These are phyloP conservation scores for Condylura cristata DNA, from an alignment of 2,113 vertebrate genomes.

Conservation along the genomic window DNA sequence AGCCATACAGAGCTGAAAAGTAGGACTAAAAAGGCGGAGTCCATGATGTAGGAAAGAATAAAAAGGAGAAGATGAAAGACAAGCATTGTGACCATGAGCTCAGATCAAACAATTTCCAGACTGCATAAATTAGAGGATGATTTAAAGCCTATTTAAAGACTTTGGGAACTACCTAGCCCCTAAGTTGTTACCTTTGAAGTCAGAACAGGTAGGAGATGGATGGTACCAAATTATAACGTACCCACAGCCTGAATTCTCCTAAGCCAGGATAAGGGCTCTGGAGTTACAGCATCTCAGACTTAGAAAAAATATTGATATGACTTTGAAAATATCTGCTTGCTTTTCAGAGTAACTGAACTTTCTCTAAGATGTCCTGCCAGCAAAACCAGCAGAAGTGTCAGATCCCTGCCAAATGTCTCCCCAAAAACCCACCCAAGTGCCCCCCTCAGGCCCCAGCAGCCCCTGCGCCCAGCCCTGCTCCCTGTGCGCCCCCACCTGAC, in stretches of 20 bases:
- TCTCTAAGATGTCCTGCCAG: conserved; percentile 61
- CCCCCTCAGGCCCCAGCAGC: neutral
- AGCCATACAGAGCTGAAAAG: neutral
- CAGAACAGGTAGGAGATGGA: neutral
- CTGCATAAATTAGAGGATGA: neutral
- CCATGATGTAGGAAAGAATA: neutral
- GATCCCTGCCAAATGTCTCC: neutral
- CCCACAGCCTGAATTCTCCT: neutral
- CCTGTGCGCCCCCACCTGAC: neutral
- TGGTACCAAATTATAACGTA: neutral
- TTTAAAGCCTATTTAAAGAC: neutral
- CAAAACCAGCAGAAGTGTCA: conserved; percentile 57
- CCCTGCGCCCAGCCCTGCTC: neutral
- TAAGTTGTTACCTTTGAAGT: neutral
- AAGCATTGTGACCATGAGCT: neutral
- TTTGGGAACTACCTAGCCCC: neutral
- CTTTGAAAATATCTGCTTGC: neutral
- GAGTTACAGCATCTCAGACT: neutral
- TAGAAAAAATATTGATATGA: neutral
- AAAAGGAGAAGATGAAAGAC: neutral
- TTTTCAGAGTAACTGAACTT: conserved; percentile 44
- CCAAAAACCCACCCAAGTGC: conserved; percentile 22
- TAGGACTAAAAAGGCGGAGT: neutral
- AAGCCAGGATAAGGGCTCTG: neutral
- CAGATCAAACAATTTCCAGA: neutral